Evolutionary conservation across 2,888 invertebrate genomes (phyloP).

Genomic region (Phlogophora meticulosa): DNA sequence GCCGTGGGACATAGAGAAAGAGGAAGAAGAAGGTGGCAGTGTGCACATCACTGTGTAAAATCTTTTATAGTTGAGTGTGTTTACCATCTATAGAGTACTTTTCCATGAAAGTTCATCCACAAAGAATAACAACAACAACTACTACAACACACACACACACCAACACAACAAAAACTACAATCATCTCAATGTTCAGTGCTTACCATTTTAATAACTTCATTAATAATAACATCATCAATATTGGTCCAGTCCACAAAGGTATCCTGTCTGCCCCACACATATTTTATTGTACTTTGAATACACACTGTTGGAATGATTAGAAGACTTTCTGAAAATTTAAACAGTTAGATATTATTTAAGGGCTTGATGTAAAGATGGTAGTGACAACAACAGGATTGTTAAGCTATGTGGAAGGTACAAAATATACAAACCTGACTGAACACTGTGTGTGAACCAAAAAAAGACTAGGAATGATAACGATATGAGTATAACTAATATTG

Average conservation of each 20-base stretch:
- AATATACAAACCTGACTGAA: conserved; percentile 81
- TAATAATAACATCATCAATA: conserved; percentile 87
- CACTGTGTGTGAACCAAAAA: conserved; percentile 87
- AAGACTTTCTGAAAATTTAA: conserved; percentile 80
- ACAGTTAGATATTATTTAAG: conserved; percentile 31
- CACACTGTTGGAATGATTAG: conserved; percentile 87
- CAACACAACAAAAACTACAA: no score
- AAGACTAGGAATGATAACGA: conserved; percentile 80
- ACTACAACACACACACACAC: no score
- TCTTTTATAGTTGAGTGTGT: no score
- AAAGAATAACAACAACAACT: no score
- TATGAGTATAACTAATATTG: conserved; percentile 78
- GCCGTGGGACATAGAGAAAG: no score
- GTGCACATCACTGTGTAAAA: no score
- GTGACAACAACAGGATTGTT: not conserved
- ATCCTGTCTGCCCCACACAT: conserved; percentile 84
- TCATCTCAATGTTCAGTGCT: conserved; percentile 27
- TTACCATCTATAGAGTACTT: no score
- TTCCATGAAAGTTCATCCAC: no score
- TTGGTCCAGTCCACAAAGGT: conserved; percentile 85
- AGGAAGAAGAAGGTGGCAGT: no score
- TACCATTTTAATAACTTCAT: conserved; percentile 89
- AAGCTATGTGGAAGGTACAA: not conserved
- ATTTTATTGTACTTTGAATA: conserved; percentile 85
- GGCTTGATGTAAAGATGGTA: no score